Conservation (phyloP, 1,140 invertebrate species). For the Halesus radiatus region DNA sequence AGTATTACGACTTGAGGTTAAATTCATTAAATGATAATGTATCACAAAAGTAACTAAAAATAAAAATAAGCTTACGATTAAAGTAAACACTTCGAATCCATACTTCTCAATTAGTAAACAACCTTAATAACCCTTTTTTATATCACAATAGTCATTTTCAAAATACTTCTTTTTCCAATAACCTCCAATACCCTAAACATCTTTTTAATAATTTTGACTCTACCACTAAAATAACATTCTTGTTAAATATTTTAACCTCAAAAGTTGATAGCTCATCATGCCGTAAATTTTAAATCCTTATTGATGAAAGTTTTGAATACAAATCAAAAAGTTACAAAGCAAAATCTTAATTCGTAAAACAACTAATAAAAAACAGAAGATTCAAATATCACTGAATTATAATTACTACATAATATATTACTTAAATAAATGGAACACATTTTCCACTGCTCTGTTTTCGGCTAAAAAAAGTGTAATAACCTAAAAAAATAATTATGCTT, state of each 20-base stretch:
- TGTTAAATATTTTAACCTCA: slow-evolving; percentile 1
- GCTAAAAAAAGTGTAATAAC: too few species aligned
- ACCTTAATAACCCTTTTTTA: slow-evolving; percentile 28
- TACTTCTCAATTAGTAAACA: slow-evolving; percentile 8
- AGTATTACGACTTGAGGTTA: background rate
- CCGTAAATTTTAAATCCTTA: too few species aligned
- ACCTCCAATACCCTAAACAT: background rate
- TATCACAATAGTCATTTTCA: slow-evolving; percentile 6
- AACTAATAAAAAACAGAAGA: too few species aligned
- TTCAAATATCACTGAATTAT: too few species aligned
- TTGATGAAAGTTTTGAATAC: too few species aligned
- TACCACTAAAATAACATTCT: slow-evolving; percentile 5
- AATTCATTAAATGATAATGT: background rate
- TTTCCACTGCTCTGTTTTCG: too few species aligned
- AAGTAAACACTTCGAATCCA: slow-evolving; percentile 1
- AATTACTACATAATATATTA: too few species aligned
- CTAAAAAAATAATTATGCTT: too few species aligned
- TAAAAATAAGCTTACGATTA: background rate
- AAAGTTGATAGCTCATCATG: background rate
- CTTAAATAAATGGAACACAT: too few species aligned
- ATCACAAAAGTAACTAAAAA: slow-evolving; percentile 7
- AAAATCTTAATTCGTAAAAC: too few species aligned
- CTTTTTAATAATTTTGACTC: background rate
- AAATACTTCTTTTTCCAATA: slow-evolving; percentile 10
- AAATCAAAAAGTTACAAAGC: too few species aligned